Base-by-base conservation (phyloP, 2,888 invertebrate species). In the Meta bourneti region DNA sequence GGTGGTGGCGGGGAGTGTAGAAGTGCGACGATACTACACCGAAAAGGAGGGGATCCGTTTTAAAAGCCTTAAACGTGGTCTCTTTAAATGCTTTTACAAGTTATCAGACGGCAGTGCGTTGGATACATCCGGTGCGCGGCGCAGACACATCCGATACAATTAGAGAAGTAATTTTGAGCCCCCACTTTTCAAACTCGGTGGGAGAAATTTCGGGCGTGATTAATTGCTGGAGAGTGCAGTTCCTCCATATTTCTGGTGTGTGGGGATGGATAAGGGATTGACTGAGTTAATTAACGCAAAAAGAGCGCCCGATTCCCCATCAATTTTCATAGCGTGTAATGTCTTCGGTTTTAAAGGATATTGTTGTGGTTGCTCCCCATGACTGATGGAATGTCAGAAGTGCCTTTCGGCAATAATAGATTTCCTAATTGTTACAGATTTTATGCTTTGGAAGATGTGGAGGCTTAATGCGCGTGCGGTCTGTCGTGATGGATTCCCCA, bases 51-150 rank as follows among this genome's bases (percentile, higher is more conserved):
- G 87, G 72, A 86, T 87, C 87, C 87, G 87, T 78, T 91, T 91
- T 91, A 87, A 91, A 91, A 87, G 77, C 83, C 34, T 91, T 86
- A 91, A 91, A 85, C 82, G 90, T 82, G 71, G 86, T 70, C 77
- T 70, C 86, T 91, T 91, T 91, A 91, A 91, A 91, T 86, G 90
- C 90, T 91, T 91, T 86, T 91, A 91, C 90, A 91, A 91, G 81
- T 91, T 91, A 91, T 91, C 90, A 87, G 80, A 51, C 75, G 81
- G n/a, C 52, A 74, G n/a, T 61, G 81, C 89, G 72, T 34, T n/a
- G 81, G 86, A 86, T 86, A 86, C 86, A 91, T 91, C 90, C 90
- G 90, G 90, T 83, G 71, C 70, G 79, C 34, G 54, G 72, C 84
- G 74, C 80, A 80, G 74, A 85, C 90, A 85, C 86, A 91, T 91